Evolutionary conservation across 2,888 invertebrate genomes (phyloP), one percentile per base, ranked within the genome.

Genomic region (Augochlorella aurata): DNA sequence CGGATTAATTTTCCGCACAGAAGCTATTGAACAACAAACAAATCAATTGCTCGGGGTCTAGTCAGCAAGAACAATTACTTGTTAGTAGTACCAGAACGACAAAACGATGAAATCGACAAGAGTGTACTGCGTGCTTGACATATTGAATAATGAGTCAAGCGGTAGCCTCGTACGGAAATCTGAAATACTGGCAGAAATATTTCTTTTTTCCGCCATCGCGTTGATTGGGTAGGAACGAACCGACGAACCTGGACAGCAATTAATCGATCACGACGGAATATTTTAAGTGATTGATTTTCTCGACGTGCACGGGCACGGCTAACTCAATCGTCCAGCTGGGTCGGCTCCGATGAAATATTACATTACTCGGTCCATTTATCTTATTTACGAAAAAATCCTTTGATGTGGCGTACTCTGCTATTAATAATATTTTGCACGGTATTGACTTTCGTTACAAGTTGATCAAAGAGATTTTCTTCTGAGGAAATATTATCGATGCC

Each of bases 141-240:
- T 74, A 78, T 83, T 74, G 87, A 88, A 67, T 80, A 76, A 84
- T 79, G 74, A 49, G 16, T 61, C 49, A 21, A 24, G 68, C 21
- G 21, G 74, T 85, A 66, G 83, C 82, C 83, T 68, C 77, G 76
- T 85, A 87, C 88, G 87, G 89, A 87, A 86, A 87, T 77, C 73
- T 61, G 74, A 72, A 83, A 79, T 80, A 63, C 70, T 50, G 50
- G 75, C 50, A 29, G 44, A 69, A 50, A 69, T 10, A n/a, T 45
- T 66, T 75, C 44, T 38, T 54, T 68, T 18, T 66, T 65, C 63
- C 4, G 18, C 24, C n/a, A 16, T n/a, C 14, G 9, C 54, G 69
- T 50, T 78, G 81, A 78, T 73, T 77, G 73, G 72, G 12, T 68
- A 50, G 77, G 18, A 52, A 44, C 54, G 70, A 66, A 70, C 72